phyloP scores from a whole-genome alignment of 2,888 invertebrate genomes.

The Griposia aprilina region DNA sequence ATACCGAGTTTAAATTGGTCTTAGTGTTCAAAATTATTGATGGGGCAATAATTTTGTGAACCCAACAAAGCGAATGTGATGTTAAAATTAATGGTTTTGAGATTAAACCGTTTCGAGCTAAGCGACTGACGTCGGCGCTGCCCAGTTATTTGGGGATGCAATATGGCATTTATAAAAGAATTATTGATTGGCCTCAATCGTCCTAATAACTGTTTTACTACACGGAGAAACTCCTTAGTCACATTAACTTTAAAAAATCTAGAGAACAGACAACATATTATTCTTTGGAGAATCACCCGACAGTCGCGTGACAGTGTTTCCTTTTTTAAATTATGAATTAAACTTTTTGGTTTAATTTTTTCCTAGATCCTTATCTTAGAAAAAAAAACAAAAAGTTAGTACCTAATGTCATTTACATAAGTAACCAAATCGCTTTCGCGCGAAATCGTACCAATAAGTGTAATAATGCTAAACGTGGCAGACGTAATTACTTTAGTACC shows the following conservation, averaged over 20 bases:
- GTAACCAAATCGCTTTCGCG: conserved; percentile 1
- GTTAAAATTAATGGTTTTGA: conserved; percentile 53
- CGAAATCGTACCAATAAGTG: conserved; percentile 27
- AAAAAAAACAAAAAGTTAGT: background rate
- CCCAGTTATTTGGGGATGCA: conserved; percentile 51
- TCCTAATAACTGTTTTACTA: conserved; percentile 33
- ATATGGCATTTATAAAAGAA: conserved; percentile 42
- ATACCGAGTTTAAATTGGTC: conserved; percentile 41
- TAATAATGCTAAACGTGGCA: conserved; percentile 27
- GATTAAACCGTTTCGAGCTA: conserved; percentile 57
- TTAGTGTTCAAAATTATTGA: conserved; percentile 40
- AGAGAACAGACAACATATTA: background rate
- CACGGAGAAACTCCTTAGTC: background rate
- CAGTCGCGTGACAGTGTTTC: background rate
- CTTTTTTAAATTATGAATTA: background rate
- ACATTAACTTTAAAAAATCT: background rate
- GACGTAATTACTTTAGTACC: conserved; percentile 63
- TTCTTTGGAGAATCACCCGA: conserved; percentile 27
- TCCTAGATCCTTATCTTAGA: background rate
- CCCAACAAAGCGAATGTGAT: conserved; percentile 41
- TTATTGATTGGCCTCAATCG: conserved; percentile 25
- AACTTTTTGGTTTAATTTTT: background rate
- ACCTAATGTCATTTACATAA: background rate
- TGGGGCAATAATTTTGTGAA: conserved; percentile 44
- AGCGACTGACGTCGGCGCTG: conserved; percentile 58